phyloP scores from a whole-genome alignment of 2,888 invertebrate genomes.

The Eubasilissa splendida region DNA sequence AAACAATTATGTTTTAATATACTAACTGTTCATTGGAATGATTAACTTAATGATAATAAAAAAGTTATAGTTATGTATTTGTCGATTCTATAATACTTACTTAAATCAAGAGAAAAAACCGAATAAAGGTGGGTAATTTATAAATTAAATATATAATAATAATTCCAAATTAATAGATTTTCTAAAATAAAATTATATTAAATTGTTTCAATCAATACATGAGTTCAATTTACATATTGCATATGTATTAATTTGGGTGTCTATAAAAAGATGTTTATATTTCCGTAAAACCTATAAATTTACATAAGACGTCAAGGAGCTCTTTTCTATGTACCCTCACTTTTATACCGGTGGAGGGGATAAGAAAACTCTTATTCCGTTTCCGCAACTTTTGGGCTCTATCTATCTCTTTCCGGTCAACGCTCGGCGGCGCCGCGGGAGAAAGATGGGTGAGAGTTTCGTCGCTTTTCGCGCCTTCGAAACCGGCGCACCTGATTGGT shows the following conservation, averaged over 20 bases:
- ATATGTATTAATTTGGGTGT: neutral
- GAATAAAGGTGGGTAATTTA: too few relatives aligned
- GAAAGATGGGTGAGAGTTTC: constrained; percentile 38
- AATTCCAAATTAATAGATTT: too few relatives aligned
- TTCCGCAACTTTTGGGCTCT: constrained; percentile 13
- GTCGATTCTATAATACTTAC: too few relatives aligned
- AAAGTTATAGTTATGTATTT: too few relatives aligned
- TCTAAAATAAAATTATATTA: too few relatives aligned
- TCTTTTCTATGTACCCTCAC: neutral
- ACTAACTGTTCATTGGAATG: too few relatives aligned
- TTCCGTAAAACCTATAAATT: constrained; percentile 22
- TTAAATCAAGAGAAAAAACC: too few relatives aligned
- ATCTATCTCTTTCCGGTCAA: constrained; percentile 39
- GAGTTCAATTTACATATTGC: too few relatives aligned
- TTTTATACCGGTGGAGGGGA: neutral
- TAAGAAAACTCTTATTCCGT: constrained; percentile 9
- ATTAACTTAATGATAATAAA: too few relatives aligned
- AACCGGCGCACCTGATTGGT: constrained; percentile 30
- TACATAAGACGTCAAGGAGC: neutral
- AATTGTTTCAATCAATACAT: too few relatives aligned
- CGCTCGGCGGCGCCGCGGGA: neutral
- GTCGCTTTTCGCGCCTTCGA: constrained; percentile 41
- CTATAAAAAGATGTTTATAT: neutral
- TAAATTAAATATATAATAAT: too few relatives aligned
- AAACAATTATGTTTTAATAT: too few relatives aligned